Percentiles rank a stretch among this genome's conserved stretches.
phyloP scores from a whole-genome alignment of 2,888 invertebrate genomes.

The Drosophila merina region DNA sequence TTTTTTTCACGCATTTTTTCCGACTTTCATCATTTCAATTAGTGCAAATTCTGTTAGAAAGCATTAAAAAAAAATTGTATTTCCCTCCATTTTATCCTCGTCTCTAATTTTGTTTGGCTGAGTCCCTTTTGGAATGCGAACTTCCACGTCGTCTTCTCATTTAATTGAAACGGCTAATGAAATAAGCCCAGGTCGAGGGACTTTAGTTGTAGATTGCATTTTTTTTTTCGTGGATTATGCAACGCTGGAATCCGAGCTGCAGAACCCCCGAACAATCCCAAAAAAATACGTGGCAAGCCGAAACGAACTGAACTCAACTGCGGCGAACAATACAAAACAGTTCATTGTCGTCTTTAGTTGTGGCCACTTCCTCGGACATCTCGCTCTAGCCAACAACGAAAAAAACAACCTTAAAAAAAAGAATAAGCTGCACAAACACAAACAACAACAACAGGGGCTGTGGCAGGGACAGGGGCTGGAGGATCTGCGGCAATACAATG shows the following conservation, averaged over 20 bases:
- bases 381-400: slow-evolving; percentile 60
- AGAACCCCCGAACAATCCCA: slow-evolving; percentile 22
- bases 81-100: slow-evolving; percentile 12
- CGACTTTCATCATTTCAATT: slow-evolving; percentile 67
- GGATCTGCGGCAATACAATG: slow-evolving; percentile 73
- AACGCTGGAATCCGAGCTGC: slow-evolving; percentile 37
- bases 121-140: slow-evolving; percentile 18
- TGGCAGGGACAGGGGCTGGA: slow-evolving; percentile 15
- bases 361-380: slow-evolving; percentile 76
- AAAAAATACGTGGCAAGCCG: slow-evolving; percentile 3
- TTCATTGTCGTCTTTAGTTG: slow-evolving; percentile 75
- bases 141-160: slow-evolving; percentile 4
- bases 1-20: slow-evolving; percentile 26
- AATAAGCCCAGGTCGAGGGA: slow-evolving; percentile 26
- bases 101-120: slow-evolving; percentile 32
- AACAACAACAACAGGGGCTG: slow-evolving; percentile 4
- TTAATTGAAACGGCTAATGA: slow-evolving; percentile 48
- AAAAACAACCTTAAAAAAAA: slow-evolving; percentile 5
- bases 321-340: slow-evolving; percentile 71
- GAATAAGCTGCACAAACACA: slow-evolving; percentile 24
- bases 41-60: slow-evolving; percentile 49
- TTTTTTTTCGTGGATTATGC: slow-evolving; percentile 38
- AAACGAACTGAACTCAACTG: slow-evolving; percentile 29
- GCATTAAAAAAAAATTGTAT: slow-evolving; percentile 16
- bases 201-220: slow-evolving; percentile 13